Evolutionary conservation across 2,888 invertebrate species (phyloP), one percentile per base, ranked within the genome.

Genomic region (Plagodis dolabraria): DNA sequence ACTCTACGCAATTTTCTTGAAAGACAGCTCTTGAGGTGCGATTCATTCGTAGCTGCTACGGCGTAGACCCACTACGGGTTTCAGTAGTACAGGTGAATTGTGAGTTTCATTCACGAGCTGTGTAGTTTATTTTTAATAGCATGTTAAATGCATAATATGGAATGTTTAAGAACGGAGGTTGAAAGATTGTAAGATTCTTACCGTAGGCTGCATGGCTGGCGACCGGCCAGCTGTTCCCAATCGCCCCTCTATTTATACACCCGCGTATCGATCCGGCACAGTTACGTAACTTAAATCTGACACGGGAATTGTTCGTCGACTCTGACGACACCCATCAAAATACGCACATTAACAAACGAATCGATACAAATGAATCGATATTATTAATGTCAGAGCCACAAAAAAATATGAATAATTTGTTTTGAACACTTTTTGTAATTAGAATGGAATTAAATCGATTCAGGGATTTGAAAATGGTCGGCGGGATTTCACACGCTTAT

Each of bases 181-280:
- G 38, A 44, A 44, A 34, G 43, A 22, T 40, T 40, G 10, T 10
- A 40, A 40, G 40, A 10, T 2, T 69, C 89, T 87, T 74, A 92
- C 91, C 89, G 86, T 77, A 76, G 92, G 83, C 84, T 91, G 91
- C 92, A 92, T 89, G 74, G 65, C 84, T 86, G 87, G 85, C 89
- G 64, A 59, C 54, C 73, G 74, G 90, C 91, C 92, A 92, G 92
- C 90, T 92, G 90, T 88, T 90, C 80, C 80, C 85, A 83, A 86
- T 77, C 80, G 78, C 80, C 74, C 83, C 77, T 72, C 88, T 92
- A 91, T 92, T 87, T 89, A 89, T 91, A 90, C 88, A 83, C 83
- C 83, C 80, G 82, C 82, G 78, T 92, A 92, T 92, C 83, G 92
- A 92, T 92, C 74, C 86, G 88, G 87, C 82, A 85, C 84, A 65